Evolutionary conservation across 2,113 vertebrate genomes (phyloP).

Genomic region (Coregonus clupeaformis): DNA sequence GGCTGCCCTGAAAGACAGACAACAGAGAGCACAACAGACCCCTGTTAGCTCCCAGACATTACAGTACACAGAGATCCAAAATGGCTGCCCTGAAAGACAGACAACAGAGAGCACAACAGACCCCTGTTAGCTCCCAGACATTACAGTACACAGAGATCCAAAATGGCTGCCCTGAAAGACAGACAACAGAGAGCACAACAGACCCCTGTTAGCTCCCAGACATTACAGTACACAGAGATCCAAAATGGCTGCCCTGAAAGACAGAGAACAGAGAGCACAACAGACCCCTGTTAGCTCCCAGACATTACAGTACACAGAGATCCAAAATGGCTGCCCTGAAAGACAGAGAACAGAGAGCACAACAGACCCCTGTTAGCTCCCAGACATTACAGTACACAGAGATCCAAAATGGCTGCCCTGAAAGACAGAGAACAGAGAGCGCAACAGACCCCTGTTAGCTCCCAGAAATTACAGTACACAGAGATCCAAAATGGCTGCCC

Average conservation of each 20-base stretch:
- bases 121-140: too few relatives aligned
- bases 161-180: too few relatives aligned
- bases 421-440: constrained; percentile 76
- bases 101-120: not conserved
- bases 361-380: too few relatives aligned
- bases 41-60: constrained; percentile 64
- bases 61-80: not conserved
- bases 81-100: not conserved
- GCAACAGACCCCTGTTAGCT: constrained; percentile 67
- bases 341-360: not conserved
- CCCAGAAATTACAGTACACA: not conserved
- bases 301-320: too few relatives aligned
- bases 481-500: constrained; percentile 55
- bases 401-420: too few relatives aligned
- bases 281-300: too few relatives aligned
- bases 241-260: too few relatives aligned
- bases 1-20: constrained; percentile 84
- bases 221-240: too few relatives aligned
- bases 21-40: constrained; percentile 47
- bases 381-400: too few relatives aligned
- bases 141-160: too few relatives aligned
- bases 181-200: not conserved
- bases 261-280: not conserved
- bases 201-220: too few relatives aligned
- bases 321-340: too few relatives aligned